phyloP scores from a whole-genome alignment of 2,797 vertebrate species.

The Mareca penelope region DNA sequence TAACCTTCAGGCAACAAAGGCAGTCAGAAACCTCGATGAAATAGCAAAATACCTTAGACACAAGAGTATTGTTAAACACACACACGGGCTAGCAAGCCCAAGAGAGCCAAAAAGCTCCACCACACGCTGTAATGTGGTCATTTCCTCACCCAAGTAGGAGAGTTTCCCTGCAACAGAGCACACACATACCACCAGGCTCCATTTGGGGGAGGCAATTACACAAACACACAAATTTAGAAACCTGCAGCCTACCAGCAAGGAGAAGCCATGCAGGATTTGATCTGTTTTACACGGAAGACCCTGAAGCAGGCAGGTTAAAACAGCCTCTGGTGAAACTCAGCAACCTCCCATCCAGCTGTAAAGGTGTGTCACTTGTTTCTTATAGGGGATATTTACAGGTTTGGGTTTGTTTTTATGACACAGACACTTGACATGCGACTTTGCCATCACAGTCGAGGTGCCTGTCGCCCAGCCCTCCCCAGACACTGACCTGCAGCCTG shows the following conservation, averaged over 20 bases:
- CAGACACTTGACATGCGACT: neutral
- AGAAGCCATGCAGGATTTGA: neutral
- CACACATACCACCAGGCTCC: neutral
- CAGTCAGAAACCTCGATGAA: neutral
- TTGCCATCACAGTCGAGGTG: neutral
- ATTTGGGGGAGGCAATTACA: neutral
- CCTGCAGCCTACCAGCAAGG: neutral
- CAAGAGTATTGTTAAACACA: neutral
- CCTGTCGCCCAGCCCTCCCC: neutral
- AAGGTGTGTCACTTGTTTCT: neutral
- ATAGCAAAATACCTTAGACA: neutral
- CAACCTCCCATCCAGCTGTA: neutral
- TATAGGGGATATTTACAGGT: neutral
- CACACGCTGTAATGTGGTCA: fast-evolving
- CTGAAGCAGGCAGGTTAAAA: neutral
- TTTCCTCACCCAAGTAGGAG: neutral
- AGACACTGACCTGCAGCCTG: neutral
- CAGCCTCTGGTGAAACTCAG: fast-evolving
- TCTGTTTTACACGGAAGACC: neutral
- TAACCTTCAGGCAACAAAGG: neutral
- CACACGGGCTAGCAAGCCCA: neutral
- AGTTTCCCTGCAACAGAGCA: neutral
- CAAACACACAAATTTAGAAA: neutral
- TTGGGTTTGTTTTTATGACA: too few species aligned
- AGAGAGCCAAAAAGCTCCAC: neutral